A percentile compares a stretch with the other conserved stretches of the same genome.
phyloP scores from a whole-genome alignment of 2,888 invertebrate genomes.

The Chelonus formosanus region DNA sequence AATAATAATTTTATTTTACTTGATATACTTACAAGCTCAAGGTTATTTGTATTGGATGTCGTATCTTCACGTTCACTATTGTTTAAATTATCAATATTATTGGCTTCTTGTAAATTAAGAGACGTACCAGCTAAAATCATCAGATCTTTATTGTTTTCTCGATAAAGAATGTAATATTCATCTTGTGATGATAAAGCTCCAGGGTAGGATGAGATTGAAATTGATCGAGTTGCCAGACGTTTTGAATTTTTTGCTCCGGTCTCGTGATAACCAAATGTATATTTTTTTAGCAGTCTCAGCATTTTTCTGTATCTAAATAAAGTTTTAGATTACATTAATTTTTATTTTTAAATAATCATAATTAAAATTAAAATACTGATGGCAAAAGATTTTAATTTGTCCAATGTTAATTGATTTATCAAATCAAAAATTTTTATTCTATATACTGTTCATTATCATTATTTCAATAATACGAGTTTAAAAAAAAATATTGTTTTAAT shows the following conservation, averaged over 20 bases:
- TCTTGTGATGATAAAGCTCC: slow-evolving; percentile 84
- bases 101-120: slow-evolving; percentile 67
- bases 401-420: no score
- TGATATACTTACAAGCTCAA: slow-evolving; percentile 18
- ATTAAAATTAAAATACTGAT: no score
- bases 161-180: slow-evolving; percentile 78
- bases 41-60: neutral
- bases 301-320: slow-evolving; percentile 76
- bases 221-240: slow-evolving; percentile 73
- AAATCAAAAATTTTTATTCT: neutral
- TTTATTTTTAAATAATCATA: neutral
- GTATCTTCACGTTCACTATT: neutral
- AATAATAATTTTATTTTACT: no score
- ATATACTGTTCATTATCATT: neutral
- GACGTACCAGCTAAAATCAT: slow-evolving; percentile 81
- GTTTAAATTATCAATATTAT: neutral
- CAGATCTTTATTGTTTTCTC: slow-evolving; percentile 59
- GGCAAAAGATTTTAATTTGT: no score
- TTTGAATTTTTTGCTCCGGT: slow-evolving; percentile 66
- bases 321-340: slow-evolving; percentile 1
- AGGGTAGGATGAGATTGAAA: slow-evolving; percentile 86
- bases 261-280: slow-evolving; percentile 79
- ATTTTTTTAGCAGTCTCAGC: slow-evolving; percentile 85
- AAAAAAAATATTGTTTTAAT: slow-evolving; percentile 9
- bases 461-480: neutral